Evolutionary conservation across 2,888 invertebrate genomes (phyloP).

Genomic region (Acleris emargana): DNA sequence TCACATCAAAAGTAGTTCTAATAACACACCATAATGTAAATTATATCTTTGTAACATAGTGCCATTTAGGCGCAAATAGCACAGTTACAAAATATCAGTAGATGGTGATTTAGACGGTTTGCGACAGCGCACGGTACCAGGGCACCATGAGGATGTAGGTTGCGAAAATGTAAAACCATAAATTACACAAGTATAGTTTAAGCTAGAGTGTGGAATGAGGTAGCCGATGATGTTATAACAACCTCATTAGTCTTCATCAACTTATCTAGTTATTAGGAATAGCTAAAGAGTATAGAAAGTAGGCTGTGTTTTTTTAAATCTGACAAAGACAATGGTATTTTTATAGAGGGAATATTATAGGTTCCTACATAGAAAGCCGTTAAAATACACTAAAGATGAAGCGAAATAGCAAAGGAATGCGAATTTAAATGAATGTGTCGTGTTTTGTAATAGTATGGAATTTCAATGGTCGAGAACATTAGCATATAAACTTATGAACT

Average conservation of each 20-base stretch:
- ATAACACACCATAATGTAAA: constrained; percentile 27
- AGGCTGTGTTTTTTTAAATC: neutral
- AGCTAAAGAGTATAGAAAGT: constrained; percentile 1
- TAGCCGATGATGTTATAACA: constrained; percentile 11
- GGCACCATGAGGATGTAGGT: constrained; percentile 33
- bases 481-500: no score
- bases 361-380: no score
- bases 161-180: constrained; percentile 44
- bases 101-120: constrained; percentile 40
- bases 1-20: constrained; percentile 20
- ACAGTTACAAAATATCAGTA: constrained; percentile 44
- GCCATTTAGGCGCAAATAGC: constrained; percentile 40
- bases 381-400: no score
- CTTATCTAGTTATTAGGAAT: constrained; percentile 15
- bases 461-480: no score
- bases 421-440: no score
- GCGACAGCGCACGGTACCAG: constrained; percentile 37
- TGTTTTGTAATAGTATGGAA: no score
- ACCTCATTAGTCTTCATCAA: constrained; percentile 16
- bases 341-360: no score
- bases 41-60: constrained; percentile 21
- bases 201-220: constrained; percentile 11
- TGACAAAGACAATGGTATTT: no score
- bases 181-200: constrained; percentile 46
- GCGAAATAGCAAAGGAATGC: no score